Conservation (phyloP, 2,888 invertebrate species). For the Diaperis boleti region DNA sequence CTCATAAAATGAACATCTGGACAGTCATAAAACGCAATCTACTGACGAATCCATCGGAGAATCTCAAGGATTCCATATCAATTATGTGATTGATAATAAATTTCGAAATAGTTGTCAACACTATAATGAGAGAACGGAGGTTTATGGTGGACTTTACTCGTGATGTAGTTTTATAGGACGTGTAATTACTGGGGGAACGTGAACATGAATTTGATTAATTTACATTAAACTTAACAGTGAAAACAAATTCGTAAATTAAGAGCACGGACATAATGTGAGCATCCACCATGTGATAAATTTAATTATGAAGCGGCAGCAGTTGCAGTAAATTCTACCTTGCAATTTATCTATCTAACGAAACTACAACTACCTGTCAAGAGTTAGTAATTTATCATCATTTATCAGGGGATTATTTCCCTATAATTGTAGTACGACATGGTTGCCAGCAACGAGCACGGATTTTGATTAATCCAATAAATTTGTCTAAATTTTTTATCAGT, state of each 20-base stretch:
- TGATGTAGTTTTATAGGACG: slow-evolving; percentile 20
- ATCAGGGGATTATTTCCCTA: slow-evolving; percentile 49
- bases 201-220: slow-evolving; percentile 34
- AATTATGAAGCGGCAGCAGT: slow-evolving; percentile 47
- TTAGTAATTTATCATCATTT: slow-evolving; percentile 49
- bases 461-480: slow-evolving; percentile 3
- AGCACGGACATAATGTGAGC: slow-evolving; percentile 19
- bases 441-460: background rate
- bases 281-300: slow-evolving; percentile 42
- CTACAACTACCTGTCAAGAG: slow-evolving; percentile 39
- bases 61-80: slow-evolving; percentile 23
- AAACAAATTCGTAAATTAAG: slow-evolving; percentile 25
- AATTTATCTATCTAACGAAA: slow-evolving; percentile 49
- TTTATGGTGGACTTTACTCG: slow-evolving; percentile 26
- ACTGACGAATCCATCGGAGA: slow-evolving; percentile 41
- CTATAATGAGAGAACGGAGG: slow-evolving; percentile 11
- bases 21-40: too few species aligned
- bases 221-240: slow-evolving; percentile 7
- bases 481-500: background rate
- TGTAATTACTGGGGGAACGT: slow-evolving; percentile 24
- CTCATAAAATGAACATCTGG: too few species aligned
- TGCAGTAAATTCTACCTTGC: slow-evolving; percentile 51
- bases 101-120: slow-evolving; percentile 5
- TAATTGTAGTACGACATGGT: slow-evolving; percentile 46
- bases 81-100: slow-evolving; percentile 37